phyloP scores from a whole-genome alignment of 2,113 vertebrate genomes.

The Equus quagga region DNA sequence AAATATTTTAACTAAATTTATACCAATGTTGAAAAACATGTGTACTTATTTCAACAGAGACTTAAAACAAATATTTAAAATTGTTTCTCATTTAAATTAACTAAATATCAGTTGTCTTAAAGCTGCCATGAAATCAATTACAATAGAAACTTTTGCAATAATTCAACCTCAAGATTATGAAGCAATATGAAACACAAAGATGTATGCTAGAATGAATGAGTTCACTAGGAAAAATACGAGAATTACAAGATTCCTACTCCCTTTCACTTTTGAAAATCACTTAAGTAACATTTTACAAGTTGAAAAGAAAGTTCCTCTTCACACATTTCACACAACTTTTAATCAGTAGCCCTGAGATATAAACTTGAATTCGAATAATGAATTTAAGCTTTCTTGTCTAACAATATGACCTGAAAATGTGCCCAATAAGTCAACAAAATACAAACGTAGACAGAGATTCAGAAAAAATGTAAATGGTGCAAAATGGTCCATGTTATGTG shows the following conservation, averaged over 20 bases:
- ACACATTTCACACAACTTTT: background rate
- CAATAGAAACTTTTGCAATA: background rate
- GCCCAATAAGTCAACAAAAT: background rate
- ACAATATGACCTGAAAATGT: background rate
- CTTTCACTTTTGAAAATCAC: background rate
- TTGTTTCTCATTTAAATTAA: background rate
- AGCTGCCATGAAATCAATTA: background rate
- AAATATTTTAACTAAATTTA: background rate
- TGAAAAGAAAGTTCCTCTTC: background rate
- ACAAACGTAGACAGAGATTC: background rate
- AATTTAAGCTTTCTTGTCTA: background rate
- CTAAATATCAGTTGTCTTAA: background rate
- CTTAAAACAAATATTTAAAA: constrained; percentile 12
- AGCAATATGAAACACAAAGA: background rate
- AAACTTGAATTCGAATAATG: constrained; percentile 18
- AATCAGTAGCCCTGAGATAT: background rate
- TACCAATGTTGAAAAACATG: background rate
- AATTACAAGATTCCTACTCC: background rate
- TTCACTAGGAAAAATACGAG: background rate
- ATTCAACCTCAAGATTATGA: background rate
- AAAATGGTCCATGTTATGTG: background rate
- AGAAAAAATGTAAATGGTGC: background rate
- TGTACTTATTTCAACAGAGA: background rate
- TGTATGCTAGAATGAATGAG: background rate
- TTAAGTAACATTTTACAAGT: background rate